Percentiles rank a stretch among this genome's conserved stretches.
Conservation (phyloP, 2,113 vertebrate species). For the Indicator indicator region DNA sequence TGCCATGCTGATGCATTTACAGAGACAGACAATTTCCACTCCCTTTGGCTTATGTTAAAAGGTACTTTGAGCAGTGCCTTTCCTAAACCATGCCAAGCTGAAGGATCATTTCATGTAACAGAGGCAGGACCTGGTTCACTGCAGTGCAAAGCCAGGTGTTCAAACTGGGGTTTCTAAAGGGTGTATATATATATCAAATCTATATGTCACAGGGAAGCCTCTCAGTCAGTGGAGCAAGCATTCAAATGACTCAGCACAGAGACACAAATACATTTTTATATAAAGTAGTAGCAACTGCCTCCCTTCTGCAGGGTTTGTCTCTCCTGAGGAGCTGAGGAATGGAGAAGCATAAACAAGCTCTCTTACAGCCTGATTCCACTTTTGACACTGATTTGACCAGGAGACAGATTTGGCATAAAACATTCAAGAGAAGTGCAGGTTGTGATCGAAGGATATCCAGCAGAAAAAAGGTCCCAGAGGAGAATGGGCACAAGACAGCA, state of each 20-base stretch:
- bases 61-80: neutral
- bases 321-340: neutral
- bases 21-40: neutral
- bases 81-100: neutral
- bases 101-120: neutral
- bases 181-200: neutral
- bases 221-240: neutral
- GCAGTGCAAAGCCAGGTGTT: neutral
- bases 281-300: neutral
- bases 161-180: neutral
- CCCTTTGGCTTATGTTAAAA: neutral
- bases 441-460: neutral
- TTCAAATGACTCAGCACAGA: neutral
- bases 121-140: neutral
- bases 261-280: fast-evolving
- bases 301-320: neutral
- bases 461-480: neutral
- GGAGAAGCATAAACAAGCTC: neutral
- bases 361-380: neutral
- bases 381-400: neutral
- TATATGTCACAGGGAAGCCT: neutral
- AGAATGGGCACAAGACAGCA: neutral
- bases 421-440: neutral
- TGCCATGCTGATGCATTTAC: neutral
- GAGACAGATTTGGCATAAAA: neutral